These are phyloP conservation scores for Halesus radiatus DNA, from an alignment of 1,140 invertebrate genomes.

Conservation along the genomic window DNA sequence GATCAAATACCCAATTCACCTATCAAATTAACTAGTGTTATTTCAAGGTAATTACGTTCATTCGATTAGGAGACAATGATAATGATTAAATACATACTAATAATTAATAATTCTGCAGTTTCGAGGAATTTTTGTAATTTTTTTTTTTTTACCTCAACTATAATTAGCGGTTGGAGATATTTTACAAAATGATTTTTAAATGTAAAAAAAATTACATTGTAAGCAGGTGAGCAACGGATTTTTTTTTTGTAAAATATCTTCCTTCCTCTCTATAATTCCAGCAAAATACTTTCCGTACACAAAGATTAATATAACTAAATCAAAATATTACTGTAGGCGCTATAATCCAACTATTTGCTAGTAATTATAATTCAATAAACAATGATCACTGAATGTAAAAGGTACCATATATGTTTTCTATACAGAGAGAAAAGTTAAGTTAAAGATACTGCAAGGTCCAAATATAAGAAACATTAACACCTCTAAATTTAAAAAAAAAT, in stretches of 20 bases:
- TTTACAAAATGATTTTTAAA: too few relatives aligned
- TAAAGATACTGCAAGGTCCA: conserved; percentile 9
- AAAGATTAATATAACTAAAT: background rate
- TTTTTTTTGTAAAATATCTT: background rate
- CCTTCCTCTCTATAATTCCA: background rate
- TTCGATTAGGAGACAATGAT: background rate
- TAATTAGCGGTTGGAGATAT: too few relatives aligned
- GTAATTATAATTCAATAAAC: background rate
- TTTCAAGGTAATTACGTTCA: background rate
- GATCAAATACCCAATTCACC: background rate
- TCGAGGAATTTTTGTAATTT: too few relatives aligned
- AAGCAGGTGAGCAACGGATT: too few relatives aligned
- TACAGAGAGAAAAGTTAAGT: conserved; percentile 8
- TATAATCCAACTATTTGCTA: conserved; percentile 6
- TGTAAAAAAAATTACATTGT: too few relatives aligned
- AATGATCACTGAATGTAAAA: background rate
- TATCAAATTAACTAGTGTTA: background rate
- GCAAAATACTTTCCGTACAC: conserved; percentile 8
- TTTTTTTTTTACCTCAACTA: too few relatives aligned
- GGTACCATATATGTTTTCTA: background rate
- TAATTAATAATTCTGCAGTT: too few relatives aligned
- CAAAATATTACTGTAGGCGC: conserved; percentile 2
- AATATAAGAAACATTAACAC: conserved; percentile 16
- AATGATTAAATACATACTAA: too few relatives aligned
- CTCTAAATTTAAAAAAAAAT: conserved; percentile 6